A percentile compares a stretch with the other conserved stretches of the same genome.
Evolutionary conservation across 2,797 vertebrate species (phyloP).

Genomic region (Numenius phaeopus): DNA sequence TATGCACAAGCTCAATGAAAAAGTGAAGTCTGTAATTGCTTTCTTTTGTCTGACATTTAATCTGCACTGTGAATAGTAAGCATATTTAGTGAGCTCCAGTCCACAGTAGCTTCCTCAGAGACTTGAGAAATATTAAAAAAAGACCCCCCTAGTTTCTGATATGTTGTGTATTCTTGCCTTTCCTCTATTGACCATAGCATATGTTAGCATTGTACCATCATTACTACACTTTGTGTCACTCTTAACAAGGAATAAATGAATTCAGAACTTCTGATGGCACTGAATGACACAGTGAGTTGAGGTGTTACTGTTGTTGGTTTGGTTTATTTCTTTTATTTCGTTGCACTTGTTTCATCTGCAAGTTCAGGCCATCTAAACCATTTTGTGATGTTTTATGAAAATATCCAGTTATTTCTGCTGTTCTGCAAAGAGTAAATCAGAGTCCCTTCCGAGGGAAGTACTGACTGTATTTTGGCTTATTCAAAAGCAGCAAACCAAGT

Average conservation of each 20-base stretch:
- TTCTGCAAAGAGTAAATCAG: background rate
- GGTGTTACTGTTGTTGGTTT: background rate
- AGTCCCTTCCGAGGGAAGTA: background rate
- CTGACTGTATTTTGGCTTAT: background rate
- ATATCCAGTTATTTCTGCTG: background rate
- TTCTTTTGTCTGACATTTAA: slow-evolving; percentile 53
- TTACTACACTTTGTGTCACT: background rate
- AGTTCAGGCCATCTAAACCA: background rate
- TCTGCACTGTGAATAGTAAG: slow-evolving; percentile 11
- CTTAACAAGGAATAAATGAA: background rate
- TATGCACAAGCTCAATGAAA: slow-evolving; percentile 1
- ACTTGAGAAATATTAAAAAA: slow-evolving; percentile 21
- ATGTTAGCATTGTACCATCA: background rate
- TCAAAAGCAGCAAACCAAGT: background rate
- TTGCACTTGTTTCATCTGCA: background rate
- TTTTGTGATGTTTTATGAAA: background rate
- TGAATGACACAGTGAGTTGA: background rate
- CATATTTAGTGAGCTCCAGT: slow-evolving; percentile 40
- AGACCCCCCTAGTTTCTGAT: background rate
- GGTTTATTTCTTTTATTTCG: background rate
- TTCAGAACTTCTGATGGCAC: background rate
- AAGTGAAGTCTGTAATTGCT: slow-evolving; percentile 43
- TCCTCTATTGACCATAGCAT: background rate
- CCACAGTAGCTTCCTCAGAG: slow-evolving; percentile 8
- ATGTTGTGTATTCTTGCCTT: background rate